Evolutionary conservation across 1,140 invertebrate species (phyloP).

Genomic region (Eufriesea mexicana): DNA sequence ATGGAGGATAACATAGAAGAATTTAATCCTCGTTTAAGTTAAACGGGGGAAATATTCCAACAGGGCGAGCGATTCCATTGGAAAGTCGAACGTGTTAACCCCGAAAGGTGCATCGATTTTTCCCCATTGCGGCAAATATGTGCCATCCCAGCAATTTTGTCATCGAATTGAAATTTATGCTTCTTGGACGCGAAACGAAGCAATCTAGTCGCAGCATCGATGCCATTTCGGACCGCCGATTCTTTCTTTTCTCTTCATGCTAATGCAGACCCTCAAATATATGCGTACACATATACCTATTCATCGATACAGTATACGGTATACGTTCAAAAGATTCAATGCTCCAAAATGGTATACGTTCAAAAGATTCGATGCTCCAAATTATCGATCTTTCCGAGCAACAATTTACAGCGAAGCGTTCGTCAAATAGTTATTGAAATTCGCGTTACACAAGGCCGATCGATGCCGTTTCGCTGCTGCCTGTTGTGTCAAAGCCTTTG

Average conservation of each 20-base stretch:
- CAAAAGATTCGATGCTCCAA: not conserved
- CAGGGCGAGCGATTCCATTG: not conserved
- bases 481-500: not conserved
- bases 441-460: not conserved
- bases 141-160: slow-evolving; percentile 1
- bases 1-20: not conserved
- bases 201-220: not conserved
- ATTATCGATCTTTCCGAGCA: not conserved
- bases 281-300: too few relatives aligned
- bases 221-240: not conserved
- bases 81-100: not conserved
- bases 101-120: slow-evolving; percentile 19
- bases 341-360: too few relatives aligned
- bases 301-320: too few relatives aligned
- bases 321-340: not conserved
- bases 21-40: not conserved
- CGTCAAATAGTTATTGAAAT: slow-evolving; percentile 14
- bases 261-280: not conserved
- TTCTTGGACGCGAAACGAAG: not conserved
- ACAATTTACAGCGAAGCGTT: not conserved
- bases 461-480: not conserved
- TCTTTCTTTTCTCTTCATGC: not conserved
- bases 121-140: not conserved
- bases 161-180: slow-evolving; percentile 24
- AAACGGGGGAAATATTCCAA: not conserved